Percentiles rank a stretch among this genome's conserved stretches.
phyloP scores from a whole-genome alignment of 2,113 vertebrate genomes.

The Oxygymnocypris stewartii region DNA sequence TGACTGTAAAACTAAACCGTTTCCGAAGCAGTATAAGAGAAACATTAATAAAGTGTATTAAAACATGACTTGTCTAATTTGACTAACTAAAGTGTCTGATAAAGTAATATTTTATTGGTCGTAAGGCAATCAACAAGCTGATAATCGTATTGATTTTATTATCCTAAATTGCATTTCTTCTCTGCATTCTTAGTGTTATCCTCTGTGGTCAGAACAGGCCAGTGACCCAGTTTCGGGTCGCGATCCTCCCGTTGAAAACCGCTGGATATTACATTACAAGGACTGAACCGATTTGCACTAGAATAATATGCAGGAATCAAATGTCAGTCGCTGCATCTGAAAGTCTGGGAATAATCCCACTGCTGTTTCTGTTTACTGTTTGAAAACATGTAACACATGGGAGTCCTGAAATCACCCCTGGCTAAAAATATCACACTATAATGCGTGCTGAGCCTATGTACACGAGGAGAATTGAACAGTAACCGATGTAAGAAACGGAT shows the following conservation, averaged over 20 bases:
- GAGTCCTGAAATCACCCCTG: background rate
- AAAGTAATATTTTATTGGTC: background rate
- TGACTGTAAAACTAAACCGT: background rate
- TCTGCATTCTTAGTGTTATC: background rate
- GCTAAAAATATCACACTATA: conserved; percentile 20
- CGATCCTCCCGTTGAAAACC: background rate
- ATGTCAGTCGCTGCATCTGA: background rate
- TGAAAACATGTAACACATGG: conserved; percentile 20
- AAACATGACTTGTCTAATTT: background rate
- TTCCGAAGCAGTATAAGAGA: conserved; percentile 2
- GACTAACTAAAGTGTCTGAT: background rate
- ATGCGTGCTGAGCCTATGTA: background rate
- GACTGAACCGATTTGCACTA: background rate
- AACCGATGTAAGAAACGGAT: background rate
- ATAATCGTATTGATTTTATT: background rate
- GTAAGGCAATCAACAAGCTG: background rate
- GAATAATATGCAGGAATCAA: conserved; percentile 28
- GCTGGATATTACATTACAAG: background rate
- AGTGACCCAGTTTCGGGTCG: background rate
- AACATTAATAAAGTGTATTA: background rate
- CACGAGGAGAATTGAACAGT: conserved; percentile 31
- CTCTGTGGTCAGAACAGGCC: background rate
- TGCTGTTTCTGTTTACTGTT: too few species aligned
- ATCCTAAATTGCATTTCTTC: background rate
- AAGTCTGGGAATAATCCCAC: conserved; percentile 7